Evolutionary conservation across 2,113 vertebrate genomes (phyloP).

Genomic region (Indri indri): DNA sequence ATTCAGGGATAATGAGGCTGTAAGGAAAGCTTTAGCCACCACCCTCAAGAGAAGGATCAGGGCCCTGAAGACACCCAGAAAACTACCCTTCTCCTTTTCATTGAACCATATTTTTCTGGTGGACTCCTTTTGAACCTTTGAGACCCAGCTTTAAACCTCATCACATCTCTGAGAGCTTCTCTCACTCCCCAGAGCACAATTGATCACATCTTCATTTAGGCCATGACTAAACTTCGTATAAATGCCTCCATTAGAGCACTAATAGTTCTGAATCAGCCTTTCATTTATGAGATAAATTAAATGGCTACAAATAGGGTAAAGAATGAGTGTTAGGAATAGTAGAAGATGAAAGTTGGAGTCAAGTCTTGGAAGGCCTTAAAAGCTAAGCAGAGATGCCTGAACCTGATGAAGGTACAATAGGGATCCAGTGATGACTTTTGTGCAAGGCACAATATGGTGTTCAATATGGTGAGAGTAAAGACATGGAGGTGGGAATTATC

Average conservation of each 20-base stretch:
- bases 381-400: constrained; percentile 4
- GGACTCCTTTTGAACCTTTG: not conserved
- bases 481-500: not conserved
- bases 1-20: not conserved
- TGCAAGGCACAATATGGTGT: not conserved
- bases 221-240: not conserved
- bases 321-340: not conserved
- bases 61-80: not conserved
- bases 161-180: not conserved
- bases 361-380: constrained; percentile 16
- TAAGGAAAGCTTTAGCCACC: not conserved
- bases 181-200: not conserved
- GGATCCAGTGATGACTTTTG: not conserved
- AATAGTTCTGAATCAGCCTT: not conserved
- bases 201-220: not conserved
- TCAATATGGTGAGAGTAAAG: not conserved
- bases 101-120: not conserved
- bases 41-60: not conserved
- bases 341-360: not conserved
- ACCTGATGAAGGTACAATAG: not conserved
- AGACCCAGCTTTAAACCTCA: not conserved
- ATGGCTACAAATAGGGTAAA: not conserved
- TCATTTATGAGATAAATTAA: constrained; percentile 38
- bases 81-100: not conserved
- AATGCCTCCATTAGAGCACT: not conserved